A percentile compares a stretch with the other conserved stretches of the same genome.
These are phyloP conservation scores for Oceanites oceanicus DNA, from an alignment of 2,113 vertebrate genomes.

Conservation along the genomic window DNA sequence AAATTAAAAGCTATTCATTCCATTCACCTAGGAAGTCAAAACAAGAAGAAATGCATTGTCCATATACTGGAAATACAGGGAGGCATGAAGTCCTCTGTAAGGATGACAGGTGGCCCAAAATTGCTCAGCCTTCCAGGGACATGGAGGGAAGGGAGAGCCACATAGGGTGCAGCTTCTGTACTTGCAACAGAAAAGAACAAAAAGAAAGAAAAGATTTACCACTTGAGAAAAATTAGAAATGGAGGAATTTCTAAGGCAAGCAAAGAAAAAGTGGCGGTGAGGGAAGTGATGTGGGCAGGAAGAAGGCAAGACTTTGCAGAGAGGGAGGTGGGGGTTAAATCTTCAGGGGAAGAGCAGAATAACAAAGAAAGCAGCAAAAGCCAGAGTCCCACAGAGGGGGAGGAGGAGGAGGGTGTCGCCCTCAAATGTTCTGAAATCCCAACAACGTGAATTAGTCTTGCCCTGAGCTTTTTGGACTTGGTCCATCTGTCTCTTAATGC, in stretches of 20 bases:
- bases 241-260: not conserved
- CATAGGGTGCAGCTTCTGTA: fast-evolving
- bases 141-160: not conserved
- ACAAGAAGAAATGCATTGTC: fast-evolving
- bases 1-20: not conserved
- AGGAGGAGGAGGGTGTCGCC: not conserved
- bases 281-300: not conserved
- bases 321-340: not conserved
- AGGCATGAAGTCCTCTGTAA: not conserved
- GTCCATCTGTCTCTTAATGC: not conserved
- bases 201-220: not conserved
- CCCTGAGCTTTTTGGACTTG: not conserved
- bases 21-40: not conserved
- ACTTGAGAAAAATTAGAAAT: not conserved
- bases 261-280: not conserved
- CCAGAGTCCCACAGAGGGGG: not conserved
- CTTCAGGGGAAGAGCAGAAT: not conserved
- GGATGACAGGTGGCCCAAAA: not conserved
- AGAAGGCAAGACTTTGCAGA: not conserved
- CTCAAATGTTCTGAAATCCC: not conserved
- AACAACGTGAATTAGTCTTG: not conserved
- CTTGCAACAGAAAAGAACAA: not conserved
- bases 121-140: not conserved
- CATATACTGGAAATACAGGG: not conserved
- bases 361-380: not conserved